A percentile compares a stretch with the other conserved stretches of the same genome.
phyloP scores from a whole-genome alignment of 2,797 vertebrate species.

The Labroides dimidiatus region DNA sequence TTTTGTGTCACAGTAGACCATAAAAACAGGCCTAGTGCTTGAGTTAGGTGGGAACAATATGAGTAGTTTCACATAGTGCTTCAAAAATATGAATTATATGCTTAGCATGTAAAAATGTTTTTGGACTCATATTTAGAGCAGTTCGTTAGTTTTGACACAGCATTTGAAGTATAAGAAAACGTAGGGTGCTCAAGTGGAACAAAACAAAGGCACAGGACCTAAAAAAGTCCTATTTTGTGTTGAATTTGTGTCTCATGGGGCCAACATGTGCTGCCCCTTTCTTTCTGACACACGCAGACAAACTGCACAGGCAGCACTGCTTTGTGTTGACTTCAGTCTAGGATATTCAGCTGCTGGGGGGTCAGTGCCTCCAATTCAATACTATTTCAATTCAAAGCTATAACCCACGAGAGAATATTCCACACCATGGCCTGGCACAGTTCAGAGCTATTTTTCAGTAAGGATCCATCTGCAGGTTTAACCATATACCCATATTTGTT shows the following conservation, averaged over 20 bases:
- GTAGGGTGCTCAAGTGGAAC: slow-evolving; percentile 29
- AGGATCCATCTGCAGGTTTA: slow-evolving; percentile 54
- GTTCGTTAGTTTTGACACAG: slow-evolving; percentile 21
- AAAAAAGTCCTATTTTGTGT: not conserved
- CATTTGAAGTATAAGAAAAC: slow-evolving; percentile 13
- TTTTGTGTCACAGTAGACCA: slow-evolving; percentile 46
- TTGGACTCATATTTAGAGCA: not conserved
- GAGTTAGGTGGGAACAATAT: not conserved
- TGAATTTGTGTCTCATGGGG: slow-evolving; percentile 59
- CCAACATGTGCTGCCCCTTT: slow-evolving; percentile 60
- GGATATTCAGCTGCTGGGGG: slow-evolving; percentile 79
- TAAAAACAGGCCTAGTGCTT: slow-evolving; percentile 17
- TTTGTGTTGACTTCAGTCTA: slow-evolving; percentile 79
- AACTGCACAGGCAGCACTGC: slow-evolving; percentile 71
- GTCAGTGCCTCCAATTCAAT: slow-evolving; percentile 83
- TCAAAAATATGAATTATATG: no score
- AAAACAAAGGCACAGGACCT: slow-evolving; percentile 50
- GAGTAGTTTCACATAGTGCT: not conserved
- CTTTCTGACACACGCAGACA: slow-evolving; percentile 41
- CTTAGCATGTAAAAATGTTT: no score
- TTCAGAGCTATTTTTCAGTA: slow-evolving; percentile 50
- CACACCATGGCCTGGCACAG: slow-evolving; percentile 35
- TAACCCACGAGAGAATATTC: slow-evolving; percentile 76
- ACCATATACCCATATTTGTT: slow-evolving; percentile 29
- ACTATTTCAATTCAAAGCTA: no score